A percentile compares a stretch with the other conserved stretches of the same genome.
phyloP scores from a whole-genome alignment of 2,797 vertebrate genomes.

The Petrocephalus sullivani region DNA sequence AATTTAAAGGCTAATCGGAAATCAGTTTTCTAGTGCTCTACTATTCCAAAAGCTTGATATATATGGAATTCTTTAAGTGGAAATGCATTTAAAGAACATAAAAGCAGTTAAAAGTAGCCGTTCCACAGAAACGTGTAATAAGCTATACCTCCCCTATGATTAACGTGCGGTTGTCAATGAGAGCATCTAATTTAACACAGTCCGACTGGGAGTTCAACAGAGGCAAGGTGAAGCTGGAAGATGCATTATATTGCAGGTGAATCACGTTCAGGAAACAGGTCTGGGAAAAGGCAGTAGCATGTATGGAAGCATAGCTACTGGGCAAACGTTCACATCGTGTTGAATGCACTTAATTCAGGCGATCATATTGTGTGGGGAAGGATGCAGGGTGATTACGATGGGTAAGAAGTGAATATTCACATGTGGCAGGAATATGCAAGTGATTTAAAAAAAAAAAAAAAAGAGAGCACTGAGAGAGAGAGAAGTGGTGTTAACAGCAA shows the following conservation, averaged over 20 bases:
- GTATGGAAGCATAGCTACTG: constrained; percentile 5
- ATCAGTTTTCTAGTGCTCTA: neutral
- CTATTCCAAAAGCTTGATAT: constrained; percentile 8
- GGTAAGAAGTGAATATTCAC: neutral
- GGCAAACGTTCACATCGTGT: constrained; percentile 23
- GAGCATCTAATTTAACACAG: constrained; percentile 2
- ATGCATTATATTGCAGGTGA: neutral
- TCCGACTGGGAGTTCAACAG: constrained; percentile 4
- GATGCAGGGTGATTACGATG: neutral
- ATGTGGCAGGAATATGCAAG: neutral
- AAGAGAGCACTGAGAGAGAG: neutral
- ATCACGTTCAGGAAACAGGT: neutral
- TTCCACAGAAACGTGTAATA: neutral
- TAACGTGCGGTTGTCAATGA: neutral
- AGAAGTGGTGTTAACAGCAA: neutral
- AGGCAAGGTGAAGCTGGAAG: constrained; percentile 4
- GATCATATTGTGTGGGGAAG: neutral
- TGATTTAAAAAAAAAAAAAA: neutral
- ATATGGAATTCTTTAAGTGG: constrained; percentile 5
- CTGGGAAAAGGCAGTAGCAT: neutral
- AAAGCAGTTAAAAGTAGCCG: neutral
- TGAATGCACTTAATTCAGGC: neutral
- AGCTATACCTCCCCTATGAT: neutral
- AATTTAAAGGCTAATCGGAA: neutral
- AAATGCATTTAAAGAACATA: neutral